Conservation (phyloP, 2,888 invertebrate species). For the Andrena minutula region DNA sequence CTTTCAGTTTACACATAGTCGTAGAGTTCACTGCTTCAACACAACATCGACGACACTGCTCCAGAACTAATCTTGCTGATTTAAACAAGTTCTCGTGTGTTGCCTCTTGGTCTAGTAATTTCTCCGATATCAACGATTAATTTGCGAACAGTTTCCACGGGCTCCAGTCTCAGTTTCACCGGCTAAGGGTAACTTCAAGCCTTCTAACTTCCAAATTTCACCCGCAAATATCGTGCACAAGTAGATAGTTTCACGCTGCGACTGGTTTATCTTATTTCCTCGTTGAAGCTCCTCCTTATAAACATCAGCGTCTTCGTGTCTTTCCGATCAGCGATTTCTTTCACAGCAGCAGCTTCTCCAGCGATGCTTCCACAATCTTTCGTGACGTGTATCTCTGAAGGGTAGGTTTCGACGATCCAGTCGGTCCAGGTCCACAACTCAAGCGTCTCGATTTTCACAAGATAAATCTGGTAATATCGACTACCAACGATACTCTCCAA, state of each 20-base stretch:
- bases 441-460: constrained; percentile 12
- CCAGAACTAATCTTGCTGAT: not conserved
- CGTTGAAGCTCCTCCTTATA: not conserved
- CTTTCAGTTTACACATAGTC: constrained; percentile 27
- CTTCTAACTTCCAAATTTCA: not conserved
- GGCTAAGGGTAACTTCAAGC: not conserved
- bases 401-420: not conserved
- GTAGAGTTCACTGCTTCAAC: constrained; percentile 39
- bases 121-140: not conserved
- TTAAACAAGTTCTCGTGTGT: not conserved
- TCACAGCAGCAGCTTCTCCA: not conserved
- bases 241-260: not conserved
- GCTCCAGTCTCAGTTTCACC: not conserved
- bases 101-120: not conserved
- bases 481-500: not conserved
- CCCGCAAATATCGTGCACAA: not conserved
- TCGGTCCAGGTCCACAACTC: constrained; percentile 5
- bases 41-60: constrained; percentile 53
- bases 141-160: not conserved
- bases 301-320: not conserved
- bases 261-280: not conserved
- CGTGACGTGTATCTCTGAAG: not conserved
- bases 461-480: not conserved
- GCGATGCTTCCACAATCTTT: not conserved
- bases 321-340: not conserved